Evolutionary conservation across 2,113 vertebrate species (phyloP).

Genomic region (Daubentonia madagascariensis): DNA sequence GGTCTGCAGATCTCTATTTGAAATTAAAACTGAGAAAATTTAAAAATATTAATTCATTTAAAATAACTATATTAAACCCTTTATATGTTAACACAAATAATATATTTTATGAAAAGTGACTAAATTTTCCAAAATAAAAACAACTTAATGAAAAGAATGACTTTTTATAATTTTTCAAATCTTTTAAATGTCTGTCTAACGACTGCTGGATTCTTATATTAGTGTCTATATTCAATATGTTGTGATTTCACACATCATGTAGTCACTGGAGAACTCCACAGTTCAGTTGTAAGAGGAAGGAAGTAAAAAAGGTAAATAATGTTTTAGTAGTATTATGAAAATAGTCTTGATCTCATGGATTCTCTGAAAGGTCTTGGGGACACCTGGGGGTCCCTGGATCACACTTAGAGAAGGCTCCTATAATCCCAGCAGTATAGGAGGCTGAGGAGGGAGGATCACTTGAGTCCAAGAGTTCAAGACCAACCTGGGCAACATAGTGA

Average conservation of each 20-base stretch:
- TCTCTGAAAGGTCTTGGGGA: background rate
- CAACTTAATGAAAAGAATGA: background rate
- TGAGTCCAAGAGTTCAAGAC: too few relatives aligned
- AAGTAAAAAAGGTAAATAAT: background rate
- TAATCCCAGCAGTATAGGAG: too few relatives aligned
- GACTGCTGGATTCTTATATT: background rate
- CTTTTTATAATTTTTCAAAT: background rate
- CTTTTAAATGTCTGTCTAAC: background rate
- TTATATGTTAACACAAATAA: background rate
- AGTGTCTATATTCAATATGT: background rate
- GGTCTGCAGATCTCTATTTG: background rate
- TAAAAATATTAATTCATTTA: background rate
- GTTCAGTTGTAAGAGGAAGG: background rate
- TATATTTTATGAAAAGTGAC: constrained; percentile 22
- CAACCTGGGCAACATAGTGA: too few relatives aligned
- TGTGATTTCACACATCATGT: background rate
- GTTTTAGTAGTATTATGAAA: background rate
- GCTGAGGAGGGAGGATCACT: too few relatives aligned
- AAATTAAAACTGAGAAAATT: background rate
- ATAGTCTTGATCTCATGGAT: background rate
- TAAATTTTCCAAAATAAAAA: constrained; percentile 12
- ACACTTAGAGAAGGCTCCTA: background rate
- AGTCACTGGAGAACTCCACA: background rate
- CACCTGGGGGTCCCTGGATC: background rate
- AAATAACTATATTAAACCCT: background rate